Conservation (phyloP, 23 tunicate species). For the Trididemnum miniatum region DNA sequence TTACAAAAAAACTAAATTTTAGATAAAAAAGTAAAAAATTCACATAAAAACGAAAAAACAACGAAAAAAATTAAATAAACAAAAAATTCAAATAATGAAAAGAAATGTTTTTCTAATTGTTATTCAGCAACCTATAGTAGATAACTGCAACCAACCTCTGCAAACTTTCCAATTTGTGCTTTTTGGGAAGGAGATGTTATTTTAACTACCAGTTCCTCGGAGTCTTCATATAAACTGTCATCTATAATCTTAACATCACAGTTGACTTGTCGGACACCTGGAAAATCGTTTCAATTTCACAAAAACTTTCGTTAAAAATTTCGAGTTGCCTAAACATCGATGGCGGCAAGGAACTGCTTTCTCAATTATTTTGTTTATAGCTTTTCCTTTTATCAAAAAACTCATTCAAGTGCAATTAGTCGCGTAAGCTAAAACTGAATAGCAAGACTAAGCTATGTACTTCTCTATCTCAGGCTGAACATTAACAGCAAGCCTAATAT, state of each 20-base stretch:
- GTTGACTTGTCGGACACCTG: constrained; percentile 63
- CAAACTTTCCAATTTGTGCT: constrained; percentile 73
- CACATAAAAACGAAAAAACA: background rate
- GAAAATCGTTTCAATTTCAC: background rate
- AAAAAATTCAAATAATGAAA: background rate
- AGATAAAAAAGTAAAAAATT: too few relatives aligned
- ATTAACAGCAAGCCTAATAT: too few relatives aligned
- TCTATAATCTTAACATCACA: constrained; percentile 93
- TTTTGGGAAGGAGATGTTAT: constrained; percentile 53
- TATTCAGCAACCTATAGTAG: too few relatives aligned
- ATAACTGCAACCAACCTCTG: constrained; percentile 75
- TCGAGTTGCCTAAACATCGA: too few relatives aligned
- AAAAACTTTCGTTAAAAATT: background rate
- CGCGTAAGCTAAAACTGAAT: too few relatives aligned
- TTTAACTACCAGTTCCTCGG: constrained; percentile 79
- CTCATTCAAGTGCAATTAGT: too few relatives aligned
- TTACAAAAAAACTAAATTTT: background rate
- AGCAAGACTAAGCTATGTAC: too few relatives aligned
- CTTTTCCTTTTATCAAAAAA: too few relatives aligned
- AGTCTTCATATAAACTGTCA: constrained; percentile 85
- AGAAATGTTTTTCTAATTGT: too few relatives aligned
- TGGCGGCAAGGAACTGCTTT: too few relatives aligned
- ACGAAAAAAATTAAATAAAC: background rate
- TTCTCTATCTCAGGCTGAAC: too few relatives aligned
- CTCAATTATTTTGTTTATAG: too few relatives aligned